Evolutionary conservation across 2,797 vertebrate species (phyloP), one percentile per base, ranked within the genome.

Genomic region (Phoxinus dragarum): DNA sequence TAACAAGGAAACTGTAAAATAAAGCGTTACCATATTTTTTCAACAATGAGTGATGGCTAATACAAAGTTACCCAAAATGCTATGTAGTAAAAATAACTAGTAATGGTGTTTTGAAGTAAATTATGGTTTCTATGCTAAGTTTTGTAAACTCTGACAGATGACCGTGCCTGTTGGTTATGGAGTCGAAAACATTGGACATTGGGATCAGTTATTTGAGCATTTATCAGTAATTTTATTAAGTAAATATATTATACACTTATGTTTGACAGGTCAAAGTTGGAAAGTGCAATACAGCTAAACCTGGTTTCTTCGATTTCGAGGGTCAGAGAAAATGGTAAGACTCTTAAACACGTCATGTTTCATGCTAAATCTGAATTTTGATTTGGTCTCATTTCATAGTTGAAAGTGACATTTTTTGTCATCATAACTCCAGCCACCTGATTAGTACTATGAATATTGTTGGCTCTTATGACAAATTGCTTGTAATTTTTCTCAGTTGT

Each of bases 271-370:
- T 96, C 75, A 99, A 97, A 94, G 96, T 96, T 91, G 98, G 98
- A 90, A 96, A 95, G 89, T 99, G 98, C 91, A 98, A 97, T 88
- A 96, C 95, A 88, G 86, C 95, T 84, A 99, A 99, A 91, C 98
- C 98, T 85, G 94, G 97, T 71, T 99, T 99, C 94, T 99, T 99
- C 90, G 98, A 99, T 92, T 99, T 98, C 94, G 98, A 99, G 95
- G 98, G 98, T 89, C 99, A 98, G 88, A 96, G 97, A 88, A 99
- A 99, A 96, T 99, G 98, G 98, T 99, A 96, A 94, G 97, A 89
- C 66, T 40, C 14, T 40, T 54, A 56, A 56, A 56, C 19, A 76
- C 38, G 19, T 12, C 74, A 76, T 76, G 74, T 76, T 76, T 56
- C 34, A n/a, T 38, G 11, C 7, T 40, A 40, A 38, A 56, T 54